These are phyloP conservation scores for Metopia argyrocephala DNA, from an alignment of 2,888 invertebrate genomes.

Conservation along the genomic window DNA sequence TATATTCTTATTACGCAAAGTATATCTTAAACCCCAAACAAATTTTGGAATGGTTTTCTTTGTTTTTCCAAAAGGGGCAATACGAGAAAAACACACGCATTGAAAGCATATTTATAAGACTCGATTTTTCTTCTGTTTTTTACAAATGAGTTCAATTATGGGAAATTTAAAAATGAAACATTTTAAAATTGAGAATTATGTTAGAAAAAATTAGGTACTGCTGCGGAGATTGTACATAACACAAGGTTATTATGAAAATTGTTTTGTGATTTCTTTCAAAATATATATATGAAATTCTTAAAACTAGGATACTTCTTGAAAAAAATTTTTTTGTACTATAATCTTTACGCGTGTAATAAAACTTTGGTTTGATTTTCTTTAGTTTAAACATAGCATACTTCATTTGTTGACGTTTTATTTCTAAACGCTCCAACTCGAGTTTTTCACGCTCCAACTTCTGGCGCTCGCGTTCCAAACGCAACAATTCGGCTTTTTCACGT, in stretches of 20 bases:
- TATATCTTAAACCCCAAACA: slow-evolving; percentile 25
- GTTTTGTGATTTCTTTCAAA: slow-evolving; percentile 33
- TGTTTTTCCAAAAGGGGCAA: slow-evolving; percentile 9
- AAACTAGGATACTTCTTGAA: slow-evolving; percentile 43
- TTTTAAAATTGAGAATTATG: slow-evolving; percentile 3
- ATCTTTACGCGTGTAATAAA: slow-evolving; percentile 48
- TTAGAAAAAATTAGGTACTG: background rate
- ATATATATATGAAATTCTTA: slow-evolving; percentile 39
- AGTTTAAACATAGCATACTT: slow-evolving; percentile 79
- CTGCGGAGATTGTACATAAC: slow-evolving; percentile 50
- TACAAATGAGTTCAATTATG: slow-evolving; percentile 9
- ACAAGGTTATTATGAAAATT: slow-evolving; percentile 40
- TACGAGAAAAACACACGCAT: slow-evolving; percentile 42
- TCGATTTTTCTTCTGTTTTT: slow-evolving; percentile 31
- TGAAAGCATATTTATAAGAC: slow-evolving; percentile 25
- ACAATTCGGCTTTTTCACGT: slow-evolving; percentile 90
- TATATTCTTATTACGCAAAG: background rate
- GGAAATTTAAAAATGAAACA: slow-evolving; percentile 37
- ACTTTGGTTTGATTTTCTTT: slow-evolving; percentile 56
- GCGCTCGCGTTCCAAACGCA: slow-evolving; percentile 90
- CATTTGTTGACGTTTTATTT: slow-evolving; percentile 89
- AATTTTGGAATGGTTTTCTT: slow-evolving; percentile 19
- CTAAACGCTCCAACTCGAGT: slow-evolving; percentile 88
- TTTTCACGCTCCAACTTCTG: slow-evolving; percentile 88
- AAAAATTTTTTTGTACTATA: slow-evolving; percentile 34